Percentiles rank a stretch among this genome's conserved stretches.
Evolutionary conservation across 2,113 vertebrate species (phyloP).

Genomic region (Erythrocercus mccallii): DNA sequence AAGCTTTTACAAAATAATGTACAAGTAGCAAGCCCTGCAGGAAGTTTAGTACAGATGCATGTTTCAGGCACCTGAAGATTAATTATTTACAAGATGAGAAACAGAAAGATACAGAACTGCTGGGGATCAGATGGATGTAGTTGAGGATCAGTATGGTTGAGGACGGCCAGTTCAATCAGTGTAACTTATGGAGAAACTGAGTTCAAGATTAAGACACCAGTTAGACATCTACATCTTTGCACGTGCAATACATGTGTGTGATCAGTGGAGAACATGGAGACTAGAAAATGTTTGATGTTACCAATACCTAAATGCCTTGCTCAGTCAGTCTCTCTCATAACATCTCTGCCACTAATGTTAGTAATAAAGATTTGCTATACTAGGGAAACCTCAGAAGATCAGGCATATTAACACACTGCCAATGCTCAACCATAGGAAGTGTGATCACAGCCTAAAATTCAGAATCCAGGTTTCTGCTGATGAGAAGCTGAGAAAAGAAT

Average conservation of each 20-base stretch:
- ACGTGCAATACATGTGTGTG: not conserved
- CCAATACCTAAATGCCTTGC: not conserved
- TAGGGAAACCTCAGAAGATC: not conserved
- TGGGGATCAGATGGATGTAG: not conserved
- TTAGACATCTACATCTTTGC: not conserved
- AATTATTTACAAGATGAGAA: not conserved
- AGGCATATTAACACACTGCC: not conserved
- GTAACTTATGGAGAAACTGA: not conserved
- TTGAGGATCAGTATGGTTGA: not conserved
- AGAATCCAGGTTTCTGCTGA: not conserved
- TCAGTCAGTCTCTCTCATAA: not conserved
- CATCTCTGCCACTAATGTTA: not conserved
- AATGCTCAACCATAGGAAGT: not conserved
- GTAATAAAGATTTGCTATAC: not conserved
- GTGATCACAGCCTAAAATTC: not conserved
- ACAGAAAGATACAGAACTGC: not conserved
- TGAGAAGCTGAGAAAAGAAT: not conserved
- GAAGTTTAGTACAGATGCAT: not conserved
- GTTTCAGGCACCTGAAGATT: not conserved
- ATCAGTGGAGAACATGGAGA: not conserved
- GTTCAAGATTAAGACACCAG: not conserved
- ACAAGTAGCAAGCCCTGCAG: not conserved
- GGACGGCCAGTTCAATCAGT: not conserved
- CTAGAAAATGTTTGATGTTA: not conserved
- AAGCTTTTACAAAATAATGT: not conserved